Evolutionary conservation across 1,140 invertebrate genomes (phyloP).

Genomic region (Schlechtendalia chinensis): DNA sequence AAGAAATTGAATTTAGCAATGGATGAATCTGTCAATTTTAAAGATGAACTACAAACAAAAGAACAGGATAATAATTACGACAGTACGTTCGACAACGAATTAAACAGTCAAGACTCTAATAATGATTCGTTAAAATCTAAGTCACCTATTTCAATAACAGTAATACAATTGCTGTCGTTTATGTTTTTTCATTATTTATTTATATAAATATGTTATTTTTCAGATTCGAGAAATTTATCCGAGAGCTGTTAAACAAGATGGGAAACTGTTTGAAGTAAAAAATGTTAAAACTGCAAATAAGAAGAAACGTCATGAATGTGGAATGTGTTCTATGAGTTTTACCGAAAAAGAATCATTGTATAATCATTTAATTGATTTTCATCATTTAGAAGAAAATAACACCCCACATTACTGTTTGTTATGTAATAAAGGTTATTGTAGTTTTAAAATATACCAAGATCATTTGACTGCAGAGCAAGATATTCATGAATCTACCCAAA

Average conservation of each 20-base stretch:
- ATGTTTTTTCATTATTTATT: neutral
- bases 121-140: conserved; percentile 23
- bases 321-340: conserved; percentile 7
- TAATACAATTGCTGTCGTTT: neutral
- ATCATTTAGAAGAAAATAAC: conserved; percentile 21
- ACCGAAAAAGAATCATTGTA: conserved; percentile 27
- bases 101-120: conserved; percentile 12
- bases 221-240: neutral
- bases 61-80: neutral
- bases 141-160: conserved; percentile 11
- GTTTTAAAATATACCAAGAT: conserved; percentile 12
- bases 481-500: neutral
- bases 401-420: conserved; percentile 34
- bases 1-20: neutral
- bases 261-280: neutral
- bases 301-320: conserved; percentile 14
- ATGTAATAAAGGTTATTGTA: conserved; percentile 40
- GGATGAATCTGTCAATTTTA: neutral
- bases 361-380: conserved; percentile 7
- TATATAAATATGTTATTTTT: conserved; percentile 1
- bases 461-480: conserved; percentile 15
- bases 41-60: neutral
- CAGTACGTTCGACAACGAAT: neutral
- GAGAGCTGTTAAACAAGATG: conserved; percentile 6
- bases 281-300: conserved; percentile 15